Conservation (phyloP, 2,888 invertebrate species). For the Copidosoma aretas region DNA sequence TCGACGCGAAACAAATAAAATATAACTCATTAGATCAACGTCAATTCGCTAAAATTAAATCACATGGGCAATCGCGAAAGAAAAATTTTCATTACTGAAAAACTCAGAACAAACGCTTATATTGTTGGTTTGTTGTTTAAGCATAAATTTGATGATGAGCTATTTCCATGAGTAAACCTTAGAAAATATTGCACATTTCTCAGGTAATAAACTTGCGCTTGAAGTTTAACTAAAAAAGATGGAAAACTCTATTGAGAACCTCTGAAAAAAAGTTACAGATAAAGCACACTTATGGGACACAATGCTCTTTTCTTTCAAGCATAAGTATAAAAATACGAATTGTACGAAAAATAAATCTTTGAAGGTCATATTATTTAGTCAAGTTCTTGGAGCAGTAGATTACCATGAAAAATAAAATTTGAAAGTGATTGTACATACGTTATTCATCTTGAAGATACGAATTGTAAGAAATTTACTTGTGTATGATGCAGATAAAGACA, state of each 20-base stretch:
- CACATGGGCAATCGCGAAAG: constrained; percentile 25
- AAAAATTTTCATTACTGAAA: constrained; percentile 15
- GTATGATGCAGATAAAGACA: too few species aligned
- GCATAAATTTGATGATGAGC: constrained; percentile 1
- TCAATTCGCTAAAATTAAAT: constrained; percentile 28
- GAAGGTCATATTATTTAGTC: too few species aligned
- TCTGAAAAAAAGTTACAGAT: constrained; percentile 1
- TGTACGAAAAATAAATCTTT: too few species aligned
- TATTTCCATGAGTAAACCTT: constrained; percentile 18
- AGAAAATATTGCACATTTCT: constrained; percentile 36
- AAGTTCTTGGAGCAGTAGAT: too few species aligned
- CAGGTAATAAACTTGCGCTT: constrained; percentile 30
- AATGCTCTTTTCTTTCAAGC: not conserved
- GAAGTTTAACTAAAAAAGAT: constrained; percentile 5
- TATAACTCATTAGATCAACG: constrained; percentile 14
- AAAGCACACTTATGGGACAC: constrained; percentile 6
- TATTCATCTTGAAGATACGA: too few species aligned
- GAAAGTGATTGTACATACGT: too few species aligned
- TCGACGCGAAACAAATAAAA: constrained; percentile 16
- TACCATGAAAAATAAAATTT: too few species aligned
- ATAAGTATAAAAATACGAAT: too few species aligned
- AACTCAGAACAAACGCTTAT: constrained; percentile 19
- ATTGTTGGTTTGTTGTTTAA: constrained; percentile 8
- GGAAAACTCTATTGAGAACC: constrained; percentile 25
- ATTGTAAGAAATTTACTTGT: too few species aligned